A percentile compares a stretch with the other conserved stretches of the same genome.
These are phyloP conservation scores for Homalodisca vitripennis DNA, from an alignment of 1,140 invertebrate genomes.

Conservation along the genomic window DNA sequence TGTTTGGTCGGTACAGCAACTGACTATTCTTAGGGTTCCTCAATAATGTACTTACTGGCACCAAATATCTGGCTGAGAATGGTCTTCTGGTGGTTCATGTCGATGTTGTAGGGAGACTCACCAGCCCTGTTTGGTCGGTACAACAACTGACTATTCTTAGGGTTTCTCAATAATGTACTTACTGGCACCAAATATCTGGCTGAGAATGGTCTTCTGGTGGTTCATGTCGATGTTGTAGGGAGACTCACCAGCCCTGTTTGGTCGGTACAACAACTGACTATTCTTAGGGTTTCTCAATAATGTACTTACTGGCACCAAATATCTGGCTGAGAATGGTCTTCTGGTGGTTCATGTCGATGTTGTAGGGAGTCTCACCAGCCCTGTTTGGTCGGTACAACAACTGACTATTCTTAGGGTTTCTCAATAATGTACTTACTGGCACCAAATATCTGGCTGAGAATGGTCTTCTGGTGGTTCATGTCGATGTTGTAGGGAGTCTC, in stretches of 20 bases:
- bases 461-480: constrained; percentile 89
- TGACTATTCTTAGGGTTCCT: constrained; percentile 87
- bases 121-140: constrained; percentile 94
- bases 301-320: constrained; percentile 81
- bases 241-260: constrained; percentile 93
- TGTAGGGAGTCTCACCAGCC: constrained; percentile 95
- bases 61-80: constrained; percentile 96
- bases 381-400: constrained; percentile 94
- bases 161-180: constrained; percentile 82
- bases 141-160: constrained; percentile 92
- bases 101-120: constrained; percentile 98
- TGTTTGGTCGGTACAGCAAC: constrained; percentile 92
- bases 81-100: constrained; percentile 90
- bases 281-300: constrained; percentile 84
- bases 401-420: constrained; percentile 96
- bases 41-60: constrained; percentile 62
- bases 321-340: constrained; percentile 95
- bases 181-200: constrained; percentile 93
- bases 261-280: constrained; percentile 91
- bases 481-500: constrained; percentile 99
- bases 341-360: constrained; percentile 92
- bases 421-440: constrained; percentile 76
- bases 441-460: constrained; percentile 93
- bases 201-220: constrained; percentile 91
- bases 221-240: constrained; percentile 97